These are phyloP conservation scores for Pseudorhombus dupliciocellatus DNA, from an alignment of 2,113 vertebrate genomes.

Conservation along the genomic window DNA sequence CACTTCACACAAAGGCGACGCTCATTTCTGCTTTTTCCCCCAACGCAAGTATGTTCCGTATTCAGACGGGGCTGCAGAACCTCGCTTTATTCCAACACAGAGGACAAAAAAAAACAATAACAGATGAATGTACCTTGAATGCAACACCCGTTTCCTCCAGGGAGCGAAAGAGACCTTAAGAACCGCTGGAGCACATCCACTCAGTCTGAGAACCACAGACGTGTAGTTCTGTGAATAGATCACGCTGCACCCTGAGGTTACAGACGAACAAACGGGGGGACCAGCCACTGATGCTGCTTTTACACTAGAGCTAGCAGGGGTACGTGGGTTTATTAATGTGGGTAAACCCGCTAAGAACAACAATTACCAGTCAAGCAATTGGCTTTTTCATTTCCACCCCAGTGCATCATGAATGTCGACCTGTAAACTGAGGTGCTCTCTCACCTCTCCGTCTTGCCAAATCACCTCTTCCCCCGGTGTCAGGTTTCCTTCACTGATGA, in stretches of 20 bases:
- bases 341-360: too few relatives aligned
- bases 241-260: slow-evolving; percentile 25
- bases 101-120: slow-evolving; percentile 45
- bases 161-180: slow-evolving; percentile 27
- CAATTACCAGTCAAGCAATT: too few relatives aligned
- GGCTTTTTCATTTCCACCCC: too few relatives aligned
- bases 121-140: slow-evolving; percentile 48
- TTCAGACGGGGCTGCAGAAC: slow-evolving; percentile 31
- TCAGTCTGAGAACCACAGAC: slow-evolving; percentile 16
- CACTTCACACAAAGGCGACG: slow-evolving; percentile 44
- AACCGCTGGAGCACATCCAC: slow-evolving; percentile 26
- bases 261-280: slow-evolving; percentile 23
- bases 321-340: too few relatives aligned
- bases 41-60: slow-evolving; percentile 49
- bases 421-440: too few relatives aligned
- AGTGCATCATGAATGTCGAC: too few relatives aligned
- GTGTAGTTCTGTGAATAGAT: slow-evolving; percentile 23
- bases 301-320: background rate
- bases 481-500: too few relatives aligned
- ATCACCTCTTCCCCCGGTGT: too few relatives aligned
- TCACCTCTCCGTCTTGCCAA: too few relatives aligned
- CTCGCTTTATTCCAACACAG: slow-evolving; percentile 47
- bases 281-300: slow-evolving; percentile 17
- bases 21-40: slow-evolving; percentile 41
- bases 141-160: slow-evolving; percentile 32